phyloP scores from a whole-genome alignment of 1,140 invertebrate species.

The Leguminivora glycinivorella region DNA sequence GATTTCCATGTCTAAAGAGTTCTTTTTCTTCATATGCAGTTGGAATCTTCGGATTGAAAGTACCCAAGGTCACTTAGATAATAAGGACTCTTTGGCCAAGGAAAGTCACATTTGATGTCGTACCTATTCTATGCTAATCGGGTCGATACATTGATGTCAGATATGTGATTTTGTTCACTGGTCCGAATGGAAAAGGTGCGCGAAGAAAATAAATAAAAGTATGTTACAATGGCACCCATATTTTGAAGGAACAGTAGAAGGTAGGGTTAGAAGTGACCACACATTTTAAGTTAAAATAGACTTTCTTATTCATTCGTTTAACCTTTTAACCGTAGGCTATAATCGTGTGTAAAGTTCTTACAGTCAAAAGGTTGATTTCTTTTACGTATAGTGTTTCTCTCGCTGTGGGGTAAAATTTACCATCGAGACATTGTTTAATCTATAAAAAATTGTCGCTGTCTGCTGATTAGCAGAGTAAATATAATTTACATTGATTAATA shows the following conservation, averaged over 20 bases:
- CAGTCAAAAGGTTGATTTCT: background rate
- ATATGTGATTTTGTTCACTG: constrained; percentile 33
- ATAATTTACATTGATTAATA: background rate
- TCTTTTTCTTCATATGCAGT: too few relatives aligned
- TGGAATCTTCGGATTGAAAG: too few relatives aligned
- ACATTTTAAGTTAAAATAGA: background rate
- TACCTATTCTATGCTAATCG: constrained; percentile 19
- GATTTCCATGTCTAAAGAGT: too few relatives aligned
- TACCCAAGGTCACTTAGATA: too few relatives aligned
- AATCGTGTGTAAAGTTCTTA: too few relatives aligned
- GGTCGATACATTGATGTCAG: constrained; percentile 21
- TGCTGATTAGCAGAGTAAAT: background rate
- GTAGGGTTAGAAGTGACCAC: background rate
- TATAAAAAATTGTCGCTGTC: background rate
- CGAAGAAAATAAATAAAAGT: constrained; percentile 26
- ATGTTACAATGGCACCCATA: constrained; percentile 37
- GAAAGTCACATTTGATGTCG: constrained; percentile 2
- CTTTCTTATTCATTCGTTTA: background rate
- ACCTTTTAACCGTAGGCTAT: background rate
- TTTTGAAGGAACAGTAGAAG: constrained; percentile 27
- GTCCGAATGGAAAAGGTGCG: constrained; percentile 29
- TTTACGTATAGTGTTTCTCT: background rate
- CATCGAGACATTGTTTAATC: background rate
- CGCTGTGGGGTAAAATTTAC: background rate
- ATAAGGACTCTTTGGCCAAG: too few relatives aligned